Percentiles rank a stretch among this genome's conserved stretches.
Evolutionary conservation across 2,888 invertebrate genomes (phyloP).

Genomic region (Galerucella nymphaeae): DNA sequence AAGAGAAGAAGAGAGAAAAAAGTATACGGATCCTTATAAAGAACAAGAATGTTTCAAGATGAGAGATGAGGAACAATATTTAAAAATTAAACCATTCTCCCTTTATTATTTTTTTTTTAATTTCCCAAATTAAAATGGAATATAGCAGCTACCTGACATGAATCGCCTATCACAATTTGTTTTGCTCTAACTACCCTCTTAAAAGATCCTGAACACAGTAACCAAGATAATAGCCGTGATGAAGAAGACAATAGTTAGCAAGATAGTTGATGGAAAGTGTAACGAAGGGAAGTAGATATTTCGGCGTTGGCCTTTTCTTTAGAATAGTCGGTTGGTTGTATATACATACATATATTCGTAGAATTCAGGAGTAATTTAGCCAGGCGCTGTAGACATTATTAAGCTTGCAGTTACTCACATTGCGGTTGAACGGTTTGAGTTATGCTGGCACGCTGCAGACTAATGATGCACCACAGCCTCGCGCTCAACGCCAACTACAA

Average conservation of each 20-base stretch:
- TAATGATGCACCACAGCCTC: conserved; percentile 61
- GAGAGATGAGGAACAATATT: too few species aligned
- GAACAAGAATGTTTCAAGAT: too few species aligned
- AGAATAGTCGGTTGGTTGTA: conserved; percentile 31
- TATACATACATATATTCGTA: conserved; percentile 38
- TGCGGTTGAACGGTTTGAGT: conserved; percentile 61
- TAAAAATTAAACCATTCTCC: too few species aligned
- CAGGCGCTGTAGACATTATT: conserved; percentile 60
- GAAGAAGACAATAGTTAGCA: conserved; percentile 28
- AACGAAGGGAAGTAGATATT: conserved; percentile 36
- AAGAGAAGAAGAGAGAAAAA: too few species aligned
- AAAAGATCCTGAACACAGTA: not conserved
- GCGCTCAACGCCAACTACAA: conserved; percentile 54
- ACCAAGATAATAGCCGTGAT: conserved; percentile 15
- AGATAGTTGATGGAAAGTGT: conserved; percentile 41
- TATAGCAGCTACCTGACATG: not conserved
- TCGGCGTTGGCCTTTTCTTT: conserved; percentile 40
- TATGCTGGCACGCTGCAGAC: conserved; percentile 58
- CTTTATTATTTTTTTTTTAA: too few species aligned
- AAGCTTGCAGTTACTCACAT: conserved; percentile 63
- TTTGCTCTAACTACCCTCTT: not conserved
- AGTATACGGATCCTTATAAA: too few species aligned
- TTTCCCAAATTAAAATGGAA: too few species aligned
- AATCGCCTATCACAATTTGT: not conserved
- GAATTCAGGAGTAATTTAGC: conserved; percentile 50